Evolutionary conservation across 1,140 invertebrate species (phyloP).

Genomic region (Cyphomyrmex costatus): DNA sequence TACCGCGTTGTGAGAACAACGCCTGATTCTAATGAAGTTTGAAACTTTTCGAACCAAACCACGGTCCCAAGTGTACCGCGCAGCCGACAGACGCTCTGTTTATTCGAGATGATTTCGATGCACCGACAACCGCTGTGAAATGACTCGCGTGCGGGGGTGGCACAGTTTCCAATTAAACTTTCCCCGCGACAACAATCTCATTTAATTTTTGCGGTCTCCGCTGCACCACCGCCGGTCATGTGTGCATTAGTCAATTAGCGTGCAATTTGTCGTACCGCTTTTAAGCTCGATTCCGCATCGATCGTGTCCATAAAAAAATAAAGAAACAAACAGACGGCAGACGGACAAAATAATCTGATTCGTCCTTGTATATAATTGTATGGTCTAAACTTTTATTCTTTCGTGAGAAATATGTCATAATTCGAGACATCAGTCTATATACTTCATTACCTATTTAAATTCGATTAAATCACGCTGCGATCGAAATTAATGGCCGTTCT

Average conservation of each 20-base stretch:
- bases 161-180: constrained; percentile 59
- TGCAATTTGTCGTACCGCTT: constrained; percentile 28
- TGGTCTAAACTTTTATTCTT: neutral
- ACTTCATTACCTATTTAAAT: constrained; percentile 72
- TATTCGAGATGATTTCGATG: constrained; percentile 52
- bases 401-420: constrained; percentile 3
- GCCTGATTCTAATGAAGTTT: constrained; percentile 72
- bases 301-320: neutral
- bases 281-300: constrained; percentile 7
- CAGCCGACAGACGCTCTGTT: constrained; percentile 27
- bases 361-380: constrained; percentile 34
- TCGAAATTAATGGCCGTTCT: constrained; percentile 58
- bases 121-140: constrained; percentile 32
- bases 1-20: constrained; percentile 61
- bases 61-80: constrained; percentile 37
- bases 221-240: neutral
- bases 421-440: constrained; percentile 31
- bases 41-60: constrained; percentile 65
- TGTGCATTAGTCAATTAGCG: constrained; percentile 41
- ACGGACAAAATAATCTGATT: neutral
- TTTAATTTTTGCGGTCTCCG: constrained; percentile 54
- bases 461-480: constrained; percentile 48
- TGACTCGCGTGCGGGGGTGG: constrained; percentile 32
- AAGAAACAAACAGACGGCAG: neutral
- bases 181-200: constrained; percentile 57